Conservation (phyloP, 2,797 vertebrate genomes). For the Sandelia bainsii region DNA sequence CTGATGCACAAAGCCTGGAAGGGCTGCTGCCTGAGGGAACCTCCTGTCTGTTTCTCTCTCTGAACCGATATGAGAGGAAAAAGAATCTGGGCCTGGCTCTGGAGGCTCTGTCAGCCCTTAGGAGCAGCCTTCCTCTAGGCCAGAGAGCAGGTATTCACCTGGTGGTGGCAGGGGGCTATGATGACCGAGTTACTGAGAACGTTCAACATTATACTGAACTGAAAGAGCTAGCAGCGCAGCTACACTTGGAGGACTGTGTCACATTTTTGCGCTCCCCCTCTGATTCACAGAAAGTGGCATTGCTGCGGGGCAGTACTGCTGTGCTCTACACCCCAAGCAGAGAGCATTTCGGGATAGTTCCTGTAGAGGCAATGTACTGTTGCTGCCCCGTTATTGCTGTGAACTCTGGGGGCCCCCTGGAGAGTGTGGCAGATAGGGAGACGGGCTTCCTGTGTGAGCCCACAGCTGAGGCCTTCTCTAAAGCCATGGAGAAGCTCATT, state of each 20-base stretch:
- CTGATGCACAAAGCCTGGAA: constrained; percentile 74
- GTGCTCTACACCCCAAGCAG: constrained; percentile 97
- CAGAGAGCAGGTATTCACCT: constrained; percentile 89
- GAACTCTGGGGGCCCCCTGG: constrained; percentile 95
- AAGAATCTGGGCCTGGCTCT: constrained; percentile 93
- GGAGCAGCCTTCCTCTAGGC: constrained; percentile 72
- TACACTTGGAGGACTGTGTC: constrained; percentile 84
- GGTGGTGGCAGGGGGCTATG: constrained; percentile 95
- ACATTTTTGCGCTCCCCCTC: constrained; percentile 95
- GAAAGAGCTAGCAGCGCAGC: constrained; percentile 81
- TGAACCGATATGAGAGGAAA: constrained; percentile 98
- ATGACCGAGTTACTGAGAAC: constrained; percentile 92
- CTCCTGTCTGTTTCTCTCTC: constrained; percentile 91
- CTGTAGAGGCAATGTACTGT: constrained; percentile 97
- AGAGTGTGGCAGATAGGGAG: constrained; percentile 89
- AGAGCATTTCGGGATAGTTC: constrained; percentile 98
- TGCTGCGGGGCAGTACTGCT: constrained; percentile 86
- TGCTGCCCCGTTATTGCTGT: constrained; percentile 93
- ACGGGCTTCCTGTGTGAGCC: constrained; percentile 94
- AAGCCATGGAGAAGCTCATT: constrained; percentile 91
- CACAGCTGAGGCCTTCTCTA: constrained; percentile 86
- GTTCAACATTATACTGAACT: constrained; percentile 92
- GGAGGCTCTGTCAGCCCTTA: constrained; percentile 86
- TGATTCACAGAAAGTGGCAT: constrained; percentile 90
- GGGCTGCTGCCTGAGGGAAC: constrained; percentile 86